A percentile compares a stretch with the other conserved stretches of the same genome.
Conservation (phyloP, 1,140 invertebrate species). For the Drosophila eugracilis region DNA sequence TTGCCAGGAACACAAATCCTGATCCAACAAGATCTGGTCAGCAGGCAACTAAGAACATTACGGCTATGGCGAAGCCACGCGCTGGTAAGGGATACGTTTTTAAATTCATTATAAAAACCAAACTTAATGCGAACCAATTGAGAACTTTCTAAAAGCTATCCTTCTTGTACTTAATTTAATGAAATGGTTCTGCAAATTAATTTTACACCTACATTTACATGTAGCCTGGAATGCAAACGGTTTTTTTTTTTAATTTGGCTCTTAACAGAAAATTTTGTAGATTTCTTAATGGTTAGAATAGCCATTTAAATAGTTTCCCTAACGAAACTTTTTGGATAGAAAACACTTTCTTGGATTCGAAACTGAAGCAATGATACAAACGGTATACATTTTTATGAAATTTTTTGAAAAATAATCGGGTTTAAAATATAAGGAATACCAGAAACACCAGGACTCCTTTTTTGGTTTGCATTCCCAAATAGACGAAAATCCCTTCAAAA, state of each 20-base stretch:
- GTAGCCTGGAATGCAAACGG: slow-evolving; percentile 4
- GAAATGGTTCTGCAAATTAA: neutral
- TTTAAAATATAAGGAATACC: too few species aligned
- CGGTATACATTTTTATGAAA: neutral
- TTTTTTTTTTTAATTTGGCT: neutral
- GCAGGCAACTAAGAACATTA: neutral
- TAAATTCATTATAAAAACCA: neutral
- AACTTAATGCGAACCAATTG: neutral
- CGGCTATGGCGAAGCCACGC: neutral
- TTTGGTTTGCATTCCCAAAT: slow-evolving; percentile 4
- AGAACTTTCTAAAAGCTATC: neutral
- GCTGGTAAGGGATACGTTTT: slow-evolving; percentile 17
- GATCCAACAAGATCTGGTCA: neutral
- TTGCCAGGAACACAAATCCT: neutral
- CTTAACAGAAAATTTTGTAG: neutral
- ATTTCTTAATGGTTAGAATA: neutral
- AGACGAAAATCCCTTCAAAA: neutral
- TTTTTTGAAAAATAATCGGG: neutral
- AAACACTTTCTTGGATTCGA: neutral
- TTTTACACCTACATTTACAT: neutral
- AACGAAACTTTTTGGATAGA: neutral
- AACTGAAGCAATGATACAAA: neutral
- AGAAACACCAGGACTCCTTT: too few species aligned
- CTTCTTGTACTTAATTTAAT: neutral
- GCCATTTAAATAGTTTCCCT: neutral